Percentiles rank a stretch among this genome's conserved stretches.
Evolutionary conservation across 2,797 vertebrate genomes (phyloP).

Genomic region (Hephaestus fuliginosus): DNA sequence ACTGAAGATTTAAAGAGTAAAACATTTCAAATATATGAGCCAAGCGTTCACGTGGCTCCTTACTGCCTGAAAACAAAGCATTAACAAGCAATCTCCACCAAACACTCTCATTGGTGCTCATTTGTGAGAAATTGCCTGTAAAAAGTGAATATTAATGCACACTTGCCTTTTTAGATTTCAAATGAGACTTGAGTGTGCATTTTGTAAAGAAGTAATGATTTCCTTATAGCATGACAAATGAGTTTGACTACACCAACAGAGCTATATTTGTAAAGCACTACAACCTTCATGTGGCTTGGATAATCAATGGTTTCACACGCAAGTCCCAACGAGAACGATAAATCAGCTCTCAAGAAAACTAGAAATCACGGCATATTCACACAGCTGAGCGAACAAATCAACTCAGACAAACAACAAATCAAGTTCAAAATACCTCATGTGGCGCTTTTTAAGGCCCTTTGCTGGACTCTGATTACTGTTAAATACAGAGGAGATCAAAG

Average conservation of each 20-base stretch:
- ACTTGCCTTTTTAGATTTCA: constrained; percentile 14
- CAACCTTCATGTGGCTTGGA: constrained; percentile 14
- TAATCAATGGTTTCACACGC: constrained; percentile 33
- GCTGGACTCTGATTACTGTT: background rate
- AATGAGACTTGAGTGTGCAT: constrained; percentile 27
- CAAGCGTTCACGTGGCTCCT: background rate
- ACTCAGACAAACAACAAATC: constrained; percentile 19
- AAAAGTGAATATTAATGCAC: constrained; percentile 6
- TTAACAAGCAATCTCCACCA: constrained; percentile 3
- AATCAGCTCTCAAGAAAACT: constrained; percentile 28
- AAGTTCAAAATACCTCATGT: background rate
- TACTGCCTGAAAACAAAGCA: constrained; percentile 15
- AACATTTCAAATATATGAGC: background rate
- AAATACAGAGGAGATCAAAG: background rate
- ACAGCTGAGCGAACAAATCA: constrained; percentile 5
- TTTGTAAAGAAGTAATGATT: constrained; percentile 41
- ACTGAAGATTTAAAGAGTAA: background rate
- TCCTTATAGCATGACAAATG: background rate
- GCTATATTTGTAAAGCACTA: background rate
- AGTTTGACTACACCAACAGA: background rate
- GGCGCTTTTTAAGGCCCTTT: background rate
- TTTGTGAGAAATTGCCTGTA: constrained; percentile 10
- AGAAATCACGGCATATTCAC: constrained; percentile 7
- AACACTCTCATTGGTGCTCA: constrained; percentile 4
- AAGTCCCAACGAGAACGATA: background rate